These are phyloP conservation scores for Paralvinella palmiformis DNA, from an alignment of 1,140 invertebrate species.

Conservation along the genomic window DNA sequence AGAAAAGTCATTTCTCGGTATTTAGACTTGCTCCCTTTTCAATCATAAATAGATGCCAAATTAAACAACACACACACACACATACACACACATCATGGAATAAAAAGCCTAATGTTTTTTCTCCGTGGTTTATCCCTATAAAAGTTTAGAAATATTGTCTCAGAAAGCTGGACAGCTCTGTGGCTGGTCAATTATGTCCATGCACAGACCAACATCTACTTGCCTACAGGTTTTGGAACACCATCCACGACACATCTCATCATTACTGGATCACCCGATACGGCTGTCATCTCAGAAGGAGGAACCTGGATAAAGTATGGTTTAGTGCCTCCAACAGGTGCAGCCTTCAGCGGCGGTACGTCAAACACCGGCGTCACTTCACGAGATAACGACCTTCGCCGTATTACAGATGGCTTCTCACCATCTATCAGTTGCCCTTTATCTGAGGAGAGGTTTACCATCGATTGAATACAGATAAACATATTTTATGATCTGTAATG, in stretches of 20 bases:
- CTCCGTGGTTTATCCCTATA: too few relatives aligned
- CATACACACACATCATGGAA: neutral
- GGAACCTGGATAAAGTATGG: conserved; percentile 37
- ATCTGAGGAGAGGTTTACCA: neutral
- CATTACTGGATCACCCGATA: conserved; percentile 38
- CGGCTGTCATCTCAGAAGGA: conserved; percentile 35
- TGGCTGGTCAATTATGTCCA: too few relatives aligned
- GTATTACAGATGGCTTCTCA: neutral
- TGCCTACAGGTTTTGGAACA: conserved; percentile 38
- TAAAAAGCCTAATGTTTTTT: neutral
- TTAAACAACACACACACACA: neutral
- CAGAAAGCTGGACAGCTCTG: too few relatives aligned
- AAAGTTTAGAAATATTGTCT: too few relatives aligned
- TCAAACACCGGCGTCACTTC: neutral
- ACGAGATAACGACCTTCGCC: neutral
- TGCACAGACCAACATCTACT: too few relatives aligned
- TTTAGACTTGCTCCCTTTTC: neutral
- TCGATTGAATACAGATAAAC: neutral
- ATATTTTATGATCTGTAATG: neutral
- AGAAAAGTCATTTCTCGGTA: too few relatives aligned
- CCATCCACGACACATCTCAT: conserved; percentile 41
- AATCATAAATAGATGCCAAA: neutral
- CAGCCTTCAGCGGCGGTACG: conserved; percentile 16
- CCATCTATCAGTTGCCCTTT: neutral
- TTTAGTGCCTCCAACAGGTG: conserved; percentile 19